Percentiles rank a stretch among this genome's conserved stretches.
These are phyloP conservation scores for Eulithis prunata DNA, from an alignment of 2,888 invertebrate genomes.

Conservation along the genomic window DNA sequence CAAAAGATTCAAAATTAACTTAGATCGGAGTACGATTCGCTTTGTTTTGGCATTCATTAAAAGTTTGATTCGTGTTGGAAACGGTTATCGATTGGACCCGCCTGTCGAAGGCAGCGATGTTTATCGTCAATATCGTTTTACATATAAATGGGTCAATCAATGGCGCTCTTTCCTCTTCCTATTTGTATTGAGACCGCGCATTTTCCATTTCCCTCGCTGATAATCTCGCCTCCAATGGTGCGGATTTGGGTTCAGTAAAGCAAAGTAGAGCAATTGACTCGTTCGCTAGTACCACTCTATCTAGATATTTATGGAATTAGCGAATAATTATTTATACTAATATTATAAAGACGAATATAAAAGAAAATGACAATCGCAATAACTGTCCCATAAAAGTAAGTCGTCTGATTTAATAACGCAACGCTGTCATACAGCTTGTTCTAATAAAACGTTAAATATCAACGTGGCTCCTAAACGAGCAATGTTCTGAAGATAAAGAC, in stretches of 20 bases:
- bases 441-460: slow-evolving; percentile 21
- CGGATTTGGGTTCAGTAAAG: slow-evolving; percentile 25
- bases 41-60: slow-evolving; percentile 37
- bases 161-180: slow-evolving; percentile 54
- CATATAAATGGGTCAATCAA: slow-evolving; percentile 61
- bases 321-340: neutral
- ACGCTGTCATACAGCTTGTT: slow-evolving; percentile 6
- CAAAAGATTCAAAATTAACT: slow-evolving; percentile 32
- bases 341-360: neutral
- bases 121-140: slow-evolving; percentile 55
- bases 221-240: slow-evolving; percentile 53
- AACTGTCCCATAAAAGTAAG: slow-evolving; percentile 16
- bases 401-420: slow-evolving; percentile 4
- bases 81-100: slow-evolving; percentile 40
- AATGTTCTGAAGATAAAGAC: slow-evolving; percentile 26
- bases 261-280: slow-evolving; percentile 12
- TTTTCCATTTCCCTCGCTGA: slow-evolving; percentile 60
- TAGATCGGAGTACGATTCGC: slow-evolving; percentile 32
- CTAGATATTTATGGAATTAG: neutral
- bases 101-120: slow-evolving; percentile 45
- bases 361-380: slow-evolving; percentile 12
- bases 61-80: slow-evolving; percentile 39
- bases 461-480: slow-evolving; percentile 17
- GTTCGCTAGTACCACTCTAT: slow-evolving; percentile 13
- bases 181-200: slow-evolving; percentile 60